Conservation (phyloP, 2,113 vertebrate species). For the Amphiprion ocellaris region DNA sequence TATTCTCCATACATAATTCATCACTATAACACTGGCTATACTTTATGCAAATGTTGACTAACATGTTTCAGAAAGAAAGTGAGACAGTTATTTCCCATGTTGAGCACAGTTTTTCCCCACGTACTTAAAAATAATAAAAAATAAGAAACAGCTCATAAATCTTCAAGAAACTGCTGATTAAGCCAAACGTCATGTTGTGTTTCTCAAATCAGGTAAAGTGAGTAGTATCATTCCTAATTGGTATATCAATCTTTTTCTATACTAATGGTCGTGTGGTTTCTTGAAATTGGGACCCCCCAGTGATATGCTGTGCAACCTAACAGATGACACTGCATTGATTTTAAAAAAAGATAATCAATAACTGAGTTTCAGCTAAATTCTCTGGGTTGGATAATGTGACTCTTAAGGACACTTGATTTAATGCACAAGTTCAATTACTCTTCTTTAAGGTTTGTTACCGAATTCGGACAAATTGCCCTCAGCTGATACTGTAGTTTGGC, state of each 20-base stretch:
- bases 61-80: conserved; percentile 42
- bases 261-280: background rate
- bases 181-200: background rate
- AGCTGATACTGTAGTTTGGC: conserved; percentile 37
- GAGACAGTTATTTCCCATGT: conserved; percentile 22
- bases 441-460: conserved; percentile 36
- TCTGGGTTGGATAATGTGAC: background rate
- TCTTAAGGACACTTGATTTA: background rate
- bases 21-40: conserved; percentile 44
- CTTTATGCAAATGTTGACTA: conserved; percentile 73
- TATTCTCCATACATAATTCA: conserved; percentile 76
- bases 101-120: conserved; percentile 22
- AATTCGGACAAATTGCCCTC: conserved; percentile 58
- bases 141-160: conserved; percentile 4
- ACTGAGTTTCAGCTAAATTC: background rate
- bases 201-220: background rate
- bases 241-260: background rate
- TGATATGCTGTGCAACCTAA: background rate
- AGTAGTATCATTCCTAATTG: background rate
- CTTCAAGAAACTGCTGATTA: conserved; percentile 14
- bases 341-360: background rate
- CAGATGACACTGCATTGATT: background rate
- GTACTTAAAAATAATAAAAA: background rate
- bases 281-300: background rate
- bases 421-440: conserved; percentile 24